These are phyloP conservation scores for Noctua fimbriata DNA, from an alignment of 2,888 invertebrate species.

Conservation along the genomic window DNA sequence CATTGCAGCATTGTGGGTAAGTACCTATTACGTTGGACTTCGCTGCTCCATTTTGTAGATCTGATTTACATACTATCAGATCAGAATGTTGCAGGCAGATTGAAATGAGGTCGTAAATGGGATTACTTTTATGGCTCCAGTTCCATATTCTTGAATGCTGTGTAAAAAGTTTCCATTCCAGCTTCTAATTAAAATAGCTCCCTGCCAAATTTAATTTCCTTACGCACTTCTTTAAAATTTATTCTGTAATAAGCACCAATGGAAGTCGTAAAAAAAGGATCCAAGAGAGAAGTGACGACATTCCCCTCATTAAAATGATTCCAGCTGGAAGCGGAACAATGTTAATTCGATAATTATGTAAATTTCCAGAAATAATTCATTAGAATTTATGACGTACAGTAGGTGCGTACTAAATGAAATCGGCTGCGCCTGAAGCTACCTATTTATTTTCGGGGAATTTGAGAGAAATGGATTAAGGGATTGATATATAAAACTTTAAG, in stretches of 20 bases:
- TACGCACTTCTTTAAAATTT: conserved; percentile 74
- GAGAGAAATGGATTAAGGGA: conserved; percentile 5
- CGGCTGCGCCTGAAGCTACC: conserved; percentile 30
- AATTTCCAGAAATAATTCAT: conserved; percentile 77
- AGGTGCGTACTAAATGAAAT: conserved; percentile 52
- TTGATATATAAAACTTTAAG: not conserved
- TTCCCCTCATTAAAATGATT: conserved; percentile 77
- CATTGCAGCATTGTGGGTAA: not conserved
- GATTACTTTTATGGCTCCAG: conserved; percentile 56
- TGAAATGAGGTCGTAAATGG: conserved; percentile 55
- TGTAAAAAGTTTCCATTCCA: conserved; percentile 69
- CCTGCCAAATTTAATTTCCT: conserved; percentile 71
- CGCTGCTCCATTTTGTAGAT: conserved; percentile 39
- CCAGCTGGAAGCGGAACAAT: conserved; percentile 78
- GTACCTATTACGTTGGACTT: conserved; percentile 11
- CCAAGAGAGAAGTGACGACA: conserved; percentile 73
- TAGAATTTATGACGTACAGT: conserved; percentile 72
- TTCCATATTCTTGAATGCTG: conserved; percentile 56
- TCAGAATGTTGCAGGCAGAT: conserved; percentile 44
- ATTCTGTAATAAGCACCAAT: conserved; percentile 75
- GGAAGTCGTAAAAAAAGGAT: conserved; percentile 75
- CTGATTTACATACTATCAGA: conserved; percentile 57
- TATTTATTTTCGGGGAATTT: conserved; percentile 25
- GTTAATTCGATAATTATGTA: conserved; percentile 82
- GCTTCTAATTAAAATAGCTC: conserved; percentile 72